Evolutionary conservation across 2,888 invertebrate genomes (phyloP), one percentile per base, ranked within the genome.

Genomic region (Tachystola acroxantha): DNA sequence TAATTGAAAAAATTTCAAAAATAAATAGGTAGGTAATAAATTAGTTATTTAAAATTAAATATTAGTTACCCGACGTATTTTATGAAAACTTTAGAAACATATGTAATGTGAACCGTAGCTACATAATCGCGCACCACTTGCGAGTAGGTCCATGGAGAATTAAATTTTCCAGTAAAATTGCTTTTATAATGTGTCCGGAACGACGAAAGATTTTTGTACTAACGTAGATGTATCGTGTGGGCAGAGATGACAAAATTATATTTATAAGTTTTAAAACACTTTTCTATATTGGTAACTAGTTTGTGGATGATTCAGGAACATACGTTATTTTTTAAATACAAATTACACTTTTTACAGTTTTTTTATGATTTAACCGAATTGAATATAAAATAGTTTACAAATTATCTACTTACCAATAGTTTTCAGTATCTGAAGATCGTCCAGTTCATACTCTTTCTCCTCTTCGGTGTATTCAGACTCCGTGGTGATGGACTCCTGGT

Each of bases 391-490:
- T 16, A 16, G 6, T 16, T 4, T 16, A 4, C 16, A 16, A 16
- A 16, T 16, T 4, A 6, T n/a, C 7, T 9, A 88, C 94, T 93
- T 70, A 95, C 95, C 95, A 45, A 95, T 94, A 41, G 95, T 95
- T 87, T 95, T 95, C 54, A 95, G 90, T 57, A 95, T 94, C 73
- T 95, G 94, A 60, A 94, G 91, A 69, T 95, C 94, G 49, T 95
- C 94, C 53, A 95, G 78, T 62, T 91, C 89, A 60, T 91, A 91
- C 58, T 91, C 90, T 50, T 91, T 89, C 52, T 89, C 88, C 49
- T 88, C 88, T 45, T 89, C 89, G 1, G 88, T 88, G 60, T 82
- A 89, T 36, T 89, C 89, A 0, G 89, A 88, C 44, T 89, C 89
- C 9, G 89, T 88, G 44, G 88, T 82, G 42, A 87, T 84, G 36